Base-by-base conservation (phyloP, 1,140 invertebrate genomes). In the Semibalanus balanoides region DNA sequence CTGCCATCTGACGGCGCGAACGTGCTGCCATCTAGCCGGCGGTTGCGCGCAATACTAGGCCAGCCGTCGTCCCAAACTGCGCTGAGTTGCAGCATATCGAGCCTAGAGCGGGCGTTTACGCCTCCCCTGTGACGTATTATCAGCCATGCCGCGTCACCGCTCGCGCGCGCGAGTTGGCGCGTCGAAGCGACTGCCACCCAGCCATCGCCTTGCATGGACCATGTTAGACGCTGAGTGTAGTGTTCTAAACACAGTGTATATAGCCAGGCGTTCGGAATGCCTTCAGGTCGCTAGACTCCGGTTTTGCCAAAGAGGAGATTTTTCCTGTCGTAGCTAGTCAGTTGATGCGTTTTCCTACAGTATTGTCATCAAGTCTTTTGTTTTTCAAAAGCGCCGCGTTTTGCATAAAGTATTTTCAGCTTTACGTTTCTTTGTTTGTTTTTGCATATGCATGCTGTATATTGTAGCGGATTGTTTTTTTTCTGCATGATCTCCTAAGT, bases 291-390 rank as follows among this genome's bases (percentile, higher is more conserved):
- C 51, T 25, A 19, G 22, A 64, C 51, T 64, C 51, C 51, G 51
- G 51, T 64, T 64, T 64, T 64, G 51, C 51, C 51, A 64, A 64
- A 64, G 51, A 64, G 11, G 22, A 64, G 51, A 64, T 14, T 25
- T 64, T 64, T 64, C 51, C 51, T 64, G 51, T 64, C 51, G 51
- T 64, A 64, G 51, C 51, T 64, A 64, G 51, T 64, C 51, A 64
- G 11, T n/a, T 25, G 14, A 64, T 14, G 51, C 22, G 14, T 64
- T 64, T 25, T 25, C 51, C 22, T 64, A 64, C 51, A 64, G 51
- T 64, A 64, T 64, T 64, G 51, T 64, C 51, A 19, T 64, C 22
- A 25, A 64, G 51, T 25, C 51, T 64, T 64, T 64, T 22, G 14
- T 64, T 64, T 22, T 64, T 64, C 14, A 14, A 64, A 25, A 64